Percentiles rank a stretch among this genome's conserved stretches.
These are phyloP conservation scores for Arctocebus calabarensis DNA, from an alignment of 2,797 vertebrate genomes.

Conservation along the genomic window DNA sequence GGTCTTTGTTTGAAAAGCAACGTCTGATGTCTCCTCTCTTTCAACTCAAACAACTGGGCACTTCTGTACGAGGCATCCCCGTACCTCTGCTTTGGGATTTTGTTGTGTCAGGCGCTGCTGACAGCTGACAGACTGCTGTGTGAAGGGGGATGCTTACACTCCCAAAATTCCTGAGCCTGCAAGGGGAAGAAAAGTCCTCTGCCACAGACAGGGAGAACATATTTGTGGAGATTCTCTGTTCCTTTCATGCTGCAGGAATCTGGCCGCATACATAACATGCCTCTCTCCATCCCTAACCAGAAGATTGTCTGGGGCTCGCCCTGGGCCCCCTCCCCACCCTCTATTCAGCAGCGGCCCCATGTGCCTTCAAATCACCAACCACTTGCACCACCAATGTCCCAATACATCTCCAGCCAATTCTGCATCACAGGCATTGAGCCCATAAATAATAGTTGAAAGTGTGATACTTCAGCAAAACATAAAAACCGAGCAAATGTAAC, in stretches of 20 bases:
- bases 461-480: slow-evolving; percentile 64
- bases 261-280: neutral
- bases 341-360: fast-evolving
- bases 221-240: neutral
- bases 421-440: neutral
- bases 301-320: neutral
- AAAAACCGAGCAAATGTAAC: slow-evolving; percentile 57
- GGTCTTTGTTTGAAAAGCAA: slow-evolving; percentile 86
- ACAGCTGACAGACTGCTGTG: slow-evolving; percentile 81
- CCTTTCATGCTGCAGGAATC: neutral
- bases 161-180: slow-evolving; percentile 14
- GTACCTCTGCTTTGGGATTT: slow-evolving; percentile 69
- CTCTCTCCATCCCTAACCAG: neutral
- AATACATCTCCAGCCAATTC: slow-evolving; percentile 37
- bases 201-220: neutral
- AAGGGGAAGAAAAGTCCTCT: neutral
- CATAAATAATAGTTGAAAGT: slow-evolving; percentile 56
- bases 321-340: neutral
- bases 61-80: neutral
- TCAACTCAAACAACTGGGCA: slow-evolving; percentile 74
- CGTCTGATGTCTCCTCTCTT: slow-evolving; percentile 82
- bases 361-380: neutral
- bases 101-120: slow-evolving; percentile 76
- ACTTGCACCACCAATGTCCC: neutral
- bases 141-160: slow-evolving; percentile 63